These are phyloP conservation scores for Dissostichus mawsoni DNA, from an alignment of 2,113 vertebrate species.

Conservation along the genomic window DNA sequence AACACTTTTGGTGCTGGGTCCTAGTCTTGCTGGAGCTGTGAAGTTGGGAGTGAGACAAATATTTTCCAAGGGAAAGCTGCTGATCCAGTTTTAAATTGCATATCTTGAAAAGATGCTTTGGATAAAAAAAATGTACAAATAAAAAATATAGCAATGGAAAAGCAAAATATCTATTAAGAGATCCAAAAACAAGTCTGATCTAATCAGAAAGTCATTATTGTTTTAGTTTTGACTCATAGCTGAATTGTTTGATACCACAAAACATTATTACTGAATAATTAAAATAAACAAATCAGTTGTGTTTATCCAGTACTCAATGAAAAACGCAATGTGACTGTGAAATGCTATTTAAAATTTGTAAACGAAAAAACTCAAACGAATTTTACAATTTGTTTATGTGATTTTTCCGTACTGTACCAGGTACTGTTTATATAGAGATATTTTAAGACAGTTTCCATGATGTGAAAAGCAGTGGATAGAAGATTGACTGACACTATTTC, in stretches of 20 bases:
- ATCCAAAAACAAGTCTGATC: conserved; percentile 39
- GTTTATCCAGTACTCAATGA: conserved; percentile 34
- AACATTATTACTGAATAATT: conserved; percentile 37
- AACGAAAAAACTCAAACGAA: conserved; percentile 32
- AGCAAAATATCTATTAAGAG: conserved; percentile 28
- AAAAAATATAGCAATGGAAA: conserved; percentile 10
- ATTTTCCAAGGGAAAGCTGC: conserved; percentile 61
- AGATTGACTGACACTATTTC: conserved; percentile 45
- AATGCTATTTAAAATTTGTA: conserved; percentile 30
- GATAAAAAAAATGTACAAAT: conserved; percentile 43
- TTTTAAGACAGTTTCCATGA: conserved; percentile 58
- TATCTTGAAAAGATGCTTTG: conserved; percentile 45
- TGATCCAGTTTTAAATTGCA: conserved; percentile 51
- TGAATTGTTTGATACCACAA: conserved; percentile 48
- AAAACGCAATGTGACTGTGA: conserved; percentile 51
- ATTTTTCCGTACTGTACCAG: conserved; percentile 70
- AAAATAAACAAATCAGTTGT: conserved; percentile 18
- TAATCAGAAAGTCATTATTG: conserved; percentile 44
- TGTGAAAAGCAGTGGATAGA: conserved; percentile 49
- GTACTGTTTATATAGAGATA: conserved; percentile 33
- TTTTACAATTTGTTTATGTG: conserved; percentile 62
- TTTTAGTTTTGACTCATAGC: conserved; percentile 59
- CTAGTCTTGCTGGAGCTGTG: conserved; percentile 64
- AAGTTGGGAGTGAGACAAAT: conserved; percentile 51
- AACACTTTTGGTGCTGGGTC: conserved; percentile 68